Evolutionary conservation across 2,888 invertebrate species (phyloP), one percentile per base, ranked within the genome.

Genomic region (Archips crataeganus): DNA sequence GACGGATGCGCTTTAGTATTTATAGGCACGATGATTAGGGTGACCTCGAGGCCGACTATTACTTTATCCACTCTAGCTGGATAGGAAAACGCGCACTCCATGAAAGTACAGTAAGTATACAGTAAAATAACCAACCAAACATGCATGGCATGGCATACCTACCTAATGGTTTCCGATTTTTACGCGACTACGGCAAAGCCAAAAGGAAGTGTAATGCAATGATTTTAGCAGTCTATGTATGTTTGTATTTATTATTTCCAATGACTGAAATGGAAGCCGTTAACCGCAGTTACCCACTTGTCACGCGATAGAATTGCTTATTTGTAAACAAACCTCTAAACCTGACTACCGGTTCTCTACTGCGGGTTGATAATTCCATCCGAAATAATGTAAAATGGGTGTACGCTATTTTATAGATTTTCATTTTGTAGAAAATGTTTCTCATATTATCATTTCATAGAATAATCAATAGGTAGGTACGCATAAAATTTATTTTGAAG

Each of bases 251-350:
- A 23, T 23, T 23, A 81, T 83, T 85, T 83, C 82, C 83, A 84
- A 84, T 82, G 82, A 80, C 82, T 82, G 79, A 74, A 59, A 69
- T 65, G 54, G 13, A 71, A 71, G 54, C 59, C 39, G 47, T 51
- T 72, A 61, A 61, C 45, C 64, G 57, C 36, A 68, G 36, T 66
- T 68, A 78, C 78, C 70, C 73, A 76, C 77, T 79, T 82, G 86
- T 85, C 90, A 90, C 89, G 90, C 88, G 87, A 90, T 85, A 79
- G 79, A 82, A 82, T 83, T 76, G 80, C 80, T 83, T 79, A 79
- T 83, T 84, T 81, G 80, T 79, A 81, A 49, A 49, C 4, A 13
- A 49, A n/a, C 3, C 4, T 49, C 5, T 49, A 5, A 49, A 49
- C 13, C n/a, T 49, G 5, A 49, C 49, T 49, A 5, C 4, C 49